phyloP scores from a whole-genome alignment of 2,797 vertebrate species.

The Avahi laniger region DNA sequence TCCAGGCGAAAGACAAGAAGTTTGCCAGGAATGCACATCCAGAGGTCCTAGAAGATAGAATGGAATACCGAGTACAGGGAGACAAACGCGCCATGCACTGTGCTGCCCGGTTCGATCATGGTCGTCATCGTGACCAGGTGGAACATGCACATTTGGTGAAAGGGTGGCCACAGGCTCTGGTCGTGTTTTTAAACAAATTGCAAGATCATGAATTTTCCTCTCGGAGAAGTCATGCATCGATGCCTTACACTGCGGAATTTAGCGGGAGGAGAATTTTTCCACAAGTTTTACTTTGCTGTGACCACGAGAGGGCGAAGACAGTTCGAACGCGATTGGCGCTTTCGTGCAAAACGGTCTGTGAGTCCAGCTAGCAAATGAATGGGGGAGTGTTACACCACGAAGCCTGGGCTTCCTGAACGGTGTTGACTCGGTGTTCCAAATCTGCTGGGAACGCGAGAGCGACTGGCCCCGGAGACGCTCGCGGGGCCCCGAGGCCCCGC shows the following conservation, averaged over 20 bases:
- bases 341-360: not conserved
- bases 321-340: not conserved
- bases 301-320: not conserved
- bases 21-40: too few relatives aligned
- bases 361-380: too few relatives aligned
- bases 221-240: not conserved
- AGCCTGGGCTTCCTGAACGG: too few relatives aligned
- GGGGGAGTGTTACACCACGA: not conserved
- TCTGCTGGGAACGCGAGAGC: not conserved
- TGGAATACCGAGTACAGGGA: too few relatives aligned
- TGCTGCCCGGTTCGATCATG: fast-evolving
- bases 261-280: not conserved
- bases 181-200: not conserved
- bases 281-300: not conserved
- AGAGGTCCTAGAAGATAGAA: not conserved
- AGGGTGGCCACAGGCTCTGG: not conserved
- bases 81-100: too few relatives aligned
- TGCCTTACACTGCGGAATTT: fast-evolving
- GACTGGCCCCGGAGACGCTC: too few relatives aligned
- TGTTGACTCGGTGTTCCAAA: too few relatives aligned
- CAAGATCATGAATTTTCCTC: not conserved
- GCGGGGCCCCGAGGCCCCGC: not conserved
- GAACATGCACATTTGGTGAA: not conserved
- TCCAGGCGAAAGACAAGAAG: not conserved
- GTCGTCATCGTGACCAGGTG: not conserved